Evolutionary conservation across 2,888 invertebrate genomes (phyloP).

Genomic region (Plagodis pulveraria): DNA sequence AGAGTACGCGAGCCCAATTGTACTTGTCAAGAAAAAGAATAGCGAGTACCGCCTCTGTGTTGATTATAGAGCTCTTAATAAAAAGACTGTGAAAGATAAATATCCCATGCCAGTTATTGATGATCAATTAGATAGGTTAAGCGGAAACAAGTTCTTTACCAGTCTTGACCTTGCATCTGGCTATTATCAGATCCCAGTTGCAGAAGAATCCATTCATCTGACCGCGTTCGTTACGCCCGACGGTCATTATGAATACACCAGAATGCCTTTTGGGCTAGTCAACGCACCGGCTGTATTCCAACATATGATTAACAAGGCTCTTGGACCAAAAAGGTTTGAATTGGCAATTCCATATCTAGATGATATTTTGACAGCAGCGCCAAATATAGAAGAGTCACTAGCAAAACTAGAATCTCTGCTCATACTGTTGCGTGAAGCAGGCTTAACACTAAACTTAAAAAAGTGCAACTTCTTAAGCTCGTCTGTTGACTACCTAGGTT

Average conservation of each 20-base stretch:
- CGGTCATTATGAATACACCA: conserved; percentile 32
- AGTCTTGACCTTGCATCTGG: conserved; percentile 42
- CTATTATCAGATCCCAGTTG: conserved; percentile 34
- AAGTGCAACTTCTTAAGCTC: conserved; percentile 45
- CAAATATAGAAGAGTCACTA: conserved; percentile 30
- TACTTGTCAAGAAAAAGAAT: not conserved
- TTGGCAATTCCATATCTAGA: conserved; percentile 37
- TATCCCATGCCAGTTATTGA: conserved; percentile 38
- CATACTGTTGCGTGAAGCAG: conserved; percentile 11
- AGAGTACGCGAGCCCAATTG: not conserved
- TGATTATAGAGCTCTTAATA: not conserved
- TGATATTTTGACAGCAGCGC: conserved; percentile 38
- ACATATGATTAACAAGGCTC: conserved; percentile 39
- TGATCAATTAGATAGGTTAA: conserved; percentile 37
- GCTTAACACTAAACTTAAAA: conserved; percentile 36
- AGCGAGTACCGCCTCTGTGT: not conserved
- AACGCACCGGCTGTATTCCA: conserved; percentile 43
- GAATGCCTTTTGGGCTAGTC: conserved; percentile 34
- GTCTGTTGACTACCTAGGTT: conserved; percentile 42
- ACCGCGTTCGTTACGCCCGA: conserved; percentile 43
- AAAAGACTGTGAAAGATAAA: conserved; percentile 19
- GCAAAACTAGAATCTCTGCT: conserved; percentile 27
- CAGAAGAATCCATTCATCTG: conserved; percentile 17
- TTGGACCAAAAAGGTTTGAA: conserved; percentile 16
- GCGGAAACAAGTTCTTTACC: conserved; percentile 31